Percentiles rank a stretch among this genome's conserved stretches.
phyloP scores from a whole-genome alignment of 2,888 invertebrate genomes.

The Sturmia bella region DNA sequence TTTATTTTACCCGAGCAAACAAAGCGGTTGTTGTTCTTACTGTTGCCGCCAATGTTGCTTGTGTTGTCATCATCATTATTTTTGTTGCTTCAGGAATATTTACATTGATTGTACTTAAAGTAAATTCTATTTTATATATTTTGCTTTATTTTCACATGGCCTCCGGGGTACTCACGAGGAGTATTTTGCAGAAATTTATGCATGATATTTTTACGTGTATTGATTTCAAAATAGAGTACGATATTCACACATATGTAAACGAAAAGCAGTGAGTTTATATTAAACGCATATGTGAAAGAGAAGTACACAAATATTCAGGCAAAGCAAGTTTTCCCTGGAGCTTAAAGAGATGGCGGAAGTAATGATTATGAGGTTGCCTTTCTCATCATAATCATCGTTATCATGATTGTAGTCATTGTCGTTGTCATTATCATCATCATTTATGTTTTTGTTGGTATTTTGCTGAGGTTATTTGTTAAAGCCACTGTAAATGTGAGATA shows the following conservation, averaged over 20 bases:
- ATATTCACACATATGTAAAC: background rate
- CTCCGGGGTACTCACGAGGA: conserved; percentile 42
- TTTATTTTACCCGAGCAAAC: conserved; percentile 70
- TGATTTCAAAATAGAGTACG: conserved; percentile 57
- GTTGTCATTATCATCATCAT: conserved; percentile 35
- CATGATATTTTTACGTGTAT: conserved; percentile 64
- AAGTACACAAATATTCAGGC: conserved; percentile 44
- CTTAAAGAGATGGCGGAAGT: conserved; percentile 64
- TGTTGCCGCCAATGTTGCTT: conserved; percentile 35
- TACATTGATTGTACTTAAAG: conserved; percentile 59
- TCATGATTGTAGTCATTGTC: conserved; percentile 29
- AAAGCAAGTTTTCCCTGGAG: conserved; percentile 62
- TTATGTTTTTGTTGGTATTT: conserved; percentile 8
- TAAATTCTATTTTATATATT: conserved; percentile 28
- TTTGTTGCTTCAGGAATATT: conserved; percentile 47
- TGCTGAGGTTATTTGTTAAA: conserved; percentile 41
- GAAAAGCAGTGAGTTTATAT: background rate
- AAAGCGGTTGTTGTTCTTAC: conserved; percentile 54
- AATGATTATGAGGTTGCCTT: conserved; percentile 64
- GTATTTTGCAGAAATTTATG: conserved; percentile 43
- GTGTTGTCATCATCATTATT: conserved; percentile 49
- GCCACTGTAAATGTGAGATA: conserved; percentile 61
- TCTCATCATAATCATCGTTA: conserved; percentile 44
- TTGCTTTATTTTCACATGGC: conserved; percentile 44
- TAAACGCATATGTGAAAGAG: background rate